These are phyloP conservation scores for Brachyalestes nurse DNA, from an alignment of 2,797 vertebrate genomes.

Conservation along the genomic window DNA sequence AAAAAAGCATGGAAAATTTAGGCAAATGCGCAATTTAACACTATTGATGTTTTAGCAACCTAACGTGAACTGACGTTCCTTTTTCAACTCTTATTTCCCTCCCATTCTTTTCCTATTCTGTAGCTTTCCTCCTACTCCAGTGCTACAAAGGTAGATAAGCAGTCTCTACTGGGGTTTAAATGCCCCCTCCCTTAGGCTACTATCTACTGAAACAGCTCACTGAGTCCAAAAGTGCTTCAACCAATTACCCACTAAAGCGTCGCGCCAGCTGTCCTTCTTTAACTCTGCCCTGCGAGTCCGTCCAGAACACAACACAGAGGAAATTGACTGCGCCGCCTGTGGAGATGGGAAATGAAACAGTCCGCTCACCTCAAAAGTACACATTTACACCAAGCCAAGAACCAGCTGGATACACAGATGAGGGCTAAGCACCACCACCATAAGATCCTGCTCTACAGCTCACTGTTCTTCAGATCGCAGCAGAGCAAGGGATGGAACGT, in stretches of 20 bases:
- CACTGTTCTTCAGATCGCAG: neutral
- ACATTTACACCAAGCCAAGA: conserved; percentile 25
- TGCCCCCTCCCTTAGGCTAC: neutral
- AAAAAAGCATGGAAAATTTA: too few relatives aligned
- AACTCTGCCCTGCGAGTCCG: conserved; percentile 4
- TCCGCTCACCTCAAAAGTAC: conserved; percentile 30
- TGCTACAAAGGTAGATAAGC: neutral
- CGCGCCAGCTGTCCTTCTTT: conserved; percentile 14
- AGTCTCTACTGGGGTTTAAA: neutral
- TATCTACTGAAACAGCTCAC: neutral
- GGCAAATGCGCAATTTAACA: too few relatives aligned
- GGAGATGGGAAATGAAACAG: conserved; percentile 24
- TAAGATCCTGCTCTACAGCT: neutral
- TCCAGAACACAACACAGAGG: conserved; percentile 14
- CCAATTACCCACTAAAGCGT: conserved; percentile 30
- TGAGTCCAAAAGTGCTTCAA: conserved; percentile 21
- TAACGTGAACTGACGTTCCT: too few relatives aligned
- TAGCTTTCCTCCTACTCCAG: conserved; percentile 2
- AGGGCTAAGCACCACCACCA: conserved; percentile 2
- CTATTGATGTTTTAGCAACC: too few relatives aligned
- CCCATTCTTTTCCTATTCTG: neutral
- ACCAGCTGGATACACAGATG: neutral
- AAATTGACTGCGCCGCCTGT: conserved; percentile 23
- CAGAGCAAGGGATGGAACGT: neutral
- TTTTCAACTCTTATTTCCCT: too few relatives aligned